Conservation (phyloP, 2,888 invertebrate genomes). For the Mellilla xanthometata region DNA sequence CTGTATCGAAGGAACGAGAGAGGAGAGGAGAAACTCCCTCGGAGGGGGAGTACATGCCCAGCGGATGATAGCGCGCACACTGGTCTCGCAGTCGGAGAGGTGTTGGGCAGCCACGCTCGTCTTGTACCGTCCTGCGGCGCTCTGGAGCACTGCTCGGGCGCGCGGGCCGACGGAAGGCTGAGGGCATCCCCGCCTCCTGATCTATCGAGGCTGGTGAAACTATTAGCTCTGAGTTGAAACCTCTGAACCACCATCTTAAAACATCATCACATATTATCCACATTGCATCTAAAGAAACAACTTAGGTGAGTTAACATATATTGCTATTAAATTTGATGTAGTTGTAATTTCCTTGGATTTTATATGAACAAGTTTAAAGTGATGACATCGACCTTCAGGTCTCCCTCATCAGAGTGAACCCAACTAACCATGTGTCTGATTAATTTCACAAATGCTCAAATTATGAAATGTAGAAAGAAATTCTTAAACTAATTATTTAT, state of each 20-base stretch:
- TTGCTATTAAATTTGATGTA: too few relatives aligned
- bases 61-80: background rate
- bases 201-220: background rate
- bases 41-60: background rate
- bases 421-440: conserved; percentile 64
- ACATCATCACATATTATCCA: background rate
- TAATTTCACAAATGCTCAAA: conserved; percentile 1
- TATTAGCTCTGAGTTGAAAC: background rate
- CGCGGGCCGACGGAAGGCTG: conserved; percentile 2
- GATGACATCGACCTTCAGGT: conserved; percentile 51
- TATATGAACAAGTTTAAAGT: conserved; percentile 11
- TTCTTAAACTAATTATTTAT: background rate
- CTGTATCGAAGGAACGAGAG: background rate
- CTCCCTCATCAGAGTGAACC: conserved; percentile 58
- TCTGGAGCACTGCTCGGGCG: background rate
- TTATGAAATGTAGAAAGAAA: background rate
- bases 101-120: background rate
- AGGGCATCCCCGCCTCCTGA: background rate
- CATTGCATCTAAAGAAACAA: background rate
- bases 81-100: background rate
- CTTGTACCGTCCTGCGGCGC: background rate
- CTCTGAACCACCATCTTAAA: background rate
- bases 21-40: background rate
- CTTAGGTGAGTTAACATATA: background rate
- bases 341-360: too few relatives aligned